phyloP scores from a whole-genome alignment of 1,140 invertebrate species.

The Drosophila nasuta region DNA sequence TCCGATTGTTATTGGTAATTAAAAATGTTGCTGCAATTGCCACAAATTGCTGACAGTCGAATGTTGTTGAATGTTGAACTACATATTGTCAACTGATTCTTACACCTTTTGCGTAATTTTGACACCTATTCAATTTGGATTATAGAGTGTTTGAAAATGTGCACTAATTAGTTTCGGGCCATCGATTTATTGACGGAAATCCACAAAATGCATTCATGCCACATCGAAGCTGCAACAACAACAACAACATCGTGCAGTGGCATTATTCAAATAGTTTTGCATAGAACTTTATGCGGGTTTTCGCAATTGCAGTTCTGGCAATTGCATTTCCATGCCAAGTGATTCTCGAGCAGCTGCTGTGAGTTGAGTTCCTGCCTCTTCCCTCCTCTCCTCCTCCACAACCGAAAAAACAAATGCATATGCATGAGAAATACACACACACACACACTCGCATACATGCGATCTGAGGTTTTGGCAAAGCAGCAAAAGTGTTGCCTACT shows the following conservation, averaged over 20 bases:
- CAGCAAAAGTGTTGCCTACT: conserved; percentile 55
- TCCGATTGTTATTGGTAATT: conserved; percentile 49
- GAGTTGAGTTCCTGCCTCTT: background rate
- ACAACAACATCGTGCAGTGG: background rate
- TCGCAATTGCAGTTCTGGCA: background rate
- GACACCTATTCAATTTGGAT: conserved; percentile 17
- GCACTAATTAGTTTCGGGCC: conserved; percentile 29
- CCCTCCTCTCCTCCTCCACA: no score
- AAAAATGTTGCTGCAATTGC: conserved; percentile 40
- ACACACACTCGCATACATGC: background rate
- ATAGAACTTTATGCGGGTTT: conserved; percentile 14
- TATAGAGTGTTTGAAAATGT: conserved; percentile 2
- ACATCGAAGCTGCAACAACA: background rate
- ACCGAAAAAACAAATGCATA: conserved; percentile 38
- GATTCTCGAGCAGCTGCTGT: conserved; percentile 32
- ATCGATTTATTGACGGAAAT: conserved; percentile 18
- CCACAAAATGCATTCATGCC: conserved; percentile 13
- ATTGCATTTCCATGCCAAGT: conserved; percentile 42
- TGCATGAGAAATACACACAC: conserved; percentile 19
- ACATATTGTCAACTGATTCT: conserved; percentile 17
- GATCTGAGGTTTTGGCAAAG: conserved; percentile 30
- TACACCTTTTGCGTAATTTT: conserved; percentile 18
- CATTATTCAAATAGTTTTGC: conserved; percentile 41
- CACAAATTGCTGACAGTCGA: conserved; percentile 25
- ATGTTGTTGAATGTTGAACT: background rate